Percentiles rank a stretch among this genome's conserved stretches.
Evolutionary conservation across 2,113 vertebrate species (phyloP).

Genomic region (Oriolus oriolus): DNA sequence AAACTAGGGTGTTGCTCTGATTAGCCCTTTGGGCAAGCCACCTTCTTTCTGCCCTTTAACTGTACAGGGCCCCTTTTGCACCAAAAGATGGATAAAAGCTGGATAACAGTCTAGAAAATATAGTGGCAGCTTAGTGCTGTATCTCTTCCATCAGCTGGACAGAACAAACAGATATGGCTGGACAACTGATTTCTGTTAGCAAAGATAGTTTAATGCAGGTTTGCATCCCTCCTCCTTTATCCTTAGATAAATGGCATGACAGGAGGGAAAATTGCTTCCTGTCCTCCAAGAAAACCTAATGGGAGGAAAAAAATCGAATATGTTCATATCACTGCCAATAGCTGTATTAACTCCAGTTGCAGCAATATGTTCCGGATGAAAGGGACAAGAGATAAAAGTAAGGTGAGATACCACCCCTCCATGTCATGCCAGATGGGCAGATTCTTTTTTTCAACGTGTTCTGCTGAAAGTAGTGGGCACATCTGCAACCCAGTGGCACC

Average conservation of each 20-base stretch:
- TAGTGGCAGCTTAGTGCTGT: background rate
- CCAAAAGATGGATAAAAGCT: conserved; percentile 12
- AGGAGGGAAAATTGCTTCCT: conserved; percentile 56
- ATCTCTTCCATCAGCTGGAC: conserved; percentile 24
- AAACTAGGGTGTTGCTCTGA: background rate
- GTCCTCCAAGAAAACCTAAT: conserved; percentile 44
- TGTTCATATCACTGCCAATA: conserved; percentile 38
- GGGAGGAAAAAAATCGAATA: background rate
- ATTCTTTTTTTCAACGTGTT: background rate
- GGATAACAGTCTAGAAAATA: conserved; percentile 10
- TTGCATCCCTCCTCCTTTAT: conserved; percentile 35
- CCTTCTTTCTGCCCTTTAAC: background rate
- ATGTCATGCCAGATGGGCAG: background rate
- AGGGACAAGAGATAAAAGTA: conserved; percentile 36
- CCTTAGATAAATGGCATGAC: conserved; percentile 48
- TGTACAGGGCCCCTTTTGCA: background rate
- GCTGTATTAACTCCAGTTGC: conserved; percentile 35
- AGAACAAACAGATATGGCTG: conserved; percentile 38
- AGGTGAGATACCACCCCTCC: background rate
- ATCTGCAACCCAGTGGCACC: background rate
- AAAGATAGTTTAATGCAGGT: conserved; percentile 35
- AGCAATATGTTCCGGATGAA: conserved; percentile 16
- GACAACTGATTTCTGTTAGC: conserved; percentile 37
- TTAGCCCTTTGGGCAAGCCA: background rate
- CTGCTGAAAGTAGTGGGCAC: background rate